Evolutionary conservation across 2,113 vertebrate species (phyloP).

Genomic region (Riparia riparia): DNA sequence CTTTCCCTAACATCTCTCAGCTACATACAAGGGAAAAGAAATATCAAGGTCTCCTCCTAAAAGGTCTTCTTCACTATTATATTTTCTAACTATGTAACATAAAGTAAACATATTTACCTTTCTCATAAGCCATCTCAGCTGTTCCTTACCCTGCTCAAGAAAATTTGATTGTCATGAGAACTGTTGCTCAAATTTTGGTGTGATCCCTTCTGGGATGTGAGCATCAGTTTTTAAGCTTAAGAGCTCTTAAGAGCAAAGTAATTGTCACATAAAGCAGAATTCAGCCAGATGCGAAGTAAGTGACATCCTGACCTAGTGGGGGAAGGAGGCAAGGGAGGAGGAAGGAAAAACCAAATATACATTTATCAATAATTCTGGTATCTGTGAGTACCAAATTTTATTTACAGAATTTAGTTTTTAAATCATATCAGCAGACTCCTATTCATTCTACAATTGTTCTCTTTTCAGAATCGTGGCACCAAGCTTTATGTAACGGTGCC

Average conservation of each 20-base stretch:
- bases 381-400: background rate
- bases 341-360: background rate
- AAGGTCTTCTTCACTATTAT: background rate
- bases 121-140: background rate
- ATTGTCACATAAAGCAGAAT: background rate
- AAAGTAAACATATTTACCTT: background rate
- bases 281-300: background rate
- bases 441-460: background rate
- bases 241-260: background rate
- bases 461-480: fast-evolving
- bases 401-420: background rate
- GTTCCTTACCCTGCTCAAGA: background rate
- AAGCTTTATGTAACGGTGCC: background rate
- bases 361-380: background rate
- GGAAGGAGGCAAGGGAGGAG: background rate
- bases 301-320: background rate
- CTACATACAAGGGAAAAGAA: background rate
- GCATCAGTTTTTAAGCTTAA: background rate
- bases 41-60: background rate
- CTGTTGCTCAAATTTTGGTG: background rate
- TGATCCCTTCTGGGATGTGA: background rate
- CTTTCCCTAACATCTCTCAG: background rate
- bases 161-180: background rate
- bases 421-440: background rate
- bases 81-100: background rate